A percentile compares a stretch with the other conserved stretches of the same genome.
phyloP scores from a whole-genome alignment of 1,140 invertebrate species.

The Akabosia matsudoensis region DNA sequence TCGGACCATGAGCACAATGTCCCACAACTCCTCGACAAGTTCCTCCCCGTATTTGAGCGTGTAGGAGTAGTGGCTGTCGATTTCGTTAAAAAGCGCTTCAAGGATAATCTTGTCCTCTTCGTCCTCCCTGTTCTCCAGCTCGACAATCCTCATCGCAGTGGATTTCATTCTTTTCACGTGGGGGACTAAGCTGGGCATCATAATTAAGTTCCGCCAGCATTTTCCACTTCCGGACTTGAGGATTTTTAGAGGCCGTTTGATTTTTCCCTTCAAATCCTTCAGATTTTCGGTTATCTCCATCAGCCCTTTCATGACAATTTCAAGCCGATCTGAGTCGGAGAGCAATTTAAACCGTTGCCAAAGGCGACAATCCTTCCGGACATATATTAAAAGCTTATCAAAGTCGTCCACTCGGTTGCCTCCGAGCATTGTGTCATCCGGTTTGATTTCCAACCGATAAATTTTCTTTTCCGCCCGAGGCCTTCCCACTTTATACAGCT shows the following conservation, averaged over 20 bases:
- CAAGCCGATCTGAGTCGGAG: neutral
- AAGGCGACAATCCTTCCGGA: neutral
- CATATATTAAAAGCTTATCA: neutral
- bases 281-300: neutral
- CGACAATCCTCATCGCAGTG: neutral
- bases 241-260: neutral
- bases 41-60: neutral
- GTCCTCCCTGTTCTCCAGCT: neutral
- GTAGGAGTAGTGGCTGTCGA: neutral
- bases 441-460: neutral
- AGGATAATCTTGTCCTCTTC: neutral
- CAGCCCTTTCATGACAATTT: neutral
- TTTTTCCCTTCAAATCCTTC: neutral
- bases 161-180: neutral
- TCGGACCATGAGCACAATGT: neutral
- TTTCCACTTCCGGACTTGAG: neutral
- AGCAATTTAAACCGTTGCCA: neutral
- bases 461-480: neutral
- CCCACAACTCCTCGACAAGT: neutral
- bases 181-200: neutral
- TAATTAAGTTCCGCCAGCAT: neutral
- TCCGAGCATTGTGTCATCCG: neutral
- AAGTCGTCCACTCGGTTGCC: neutral
- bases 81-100: neutral
- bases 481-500: neutral